A percentile compares a stretch with the other conserved stretches of the same genome.
Conservation (phyloP, 2,113 vertebrate genomes). For the Lepus timidus region DNA sequence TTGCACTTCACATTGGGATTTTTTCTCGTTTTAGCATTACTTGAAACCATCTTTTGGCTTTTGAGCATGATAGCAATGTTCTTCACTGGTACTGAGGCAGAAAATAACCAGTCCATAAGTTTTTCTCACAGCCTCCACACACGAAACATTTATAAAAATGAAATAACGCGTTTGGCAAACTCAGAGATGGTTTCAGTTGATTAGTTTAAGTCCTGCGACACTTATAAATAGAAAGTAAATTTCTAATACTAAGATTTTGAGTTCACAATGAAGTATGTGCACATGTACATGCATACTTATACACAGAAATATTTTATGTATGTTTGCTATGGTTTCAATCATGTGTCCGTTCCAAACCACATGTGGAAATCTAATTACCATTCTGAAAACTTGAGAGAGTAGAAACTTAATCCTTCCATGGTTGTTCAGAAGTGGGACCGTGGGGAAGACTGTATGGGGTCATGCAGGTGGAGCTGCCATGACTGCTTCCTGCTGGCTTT, state of each 20-base stretch:
- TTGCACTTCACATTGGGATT: neutral
- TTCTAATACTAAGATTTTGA: slow-evolving; percentile 8
- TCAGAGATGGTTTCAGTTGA: slow-evolving; percentile 49
- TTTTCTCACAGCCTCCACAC: slow-evolving; percentile 42
- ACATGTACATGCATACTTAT: fast-evolving
- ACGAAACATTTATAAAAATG: slow-evolving; percentile 70
- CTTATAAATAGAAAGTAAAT: slow-evolving; percentile 51
- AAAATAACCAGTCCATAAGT: slow-evolving; percentile 59
- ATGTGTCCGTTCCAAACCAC: too few species aligned
- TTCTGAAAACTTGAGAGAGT: too few species aligned
- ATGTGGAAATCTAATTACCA: too few species aligned
- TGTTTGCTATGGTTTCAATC: too few species aligned
- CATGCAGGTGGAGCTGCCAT: too few species aligned
- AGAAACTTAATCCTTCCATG: too few species aligned
- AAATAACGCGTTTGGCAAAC: slow-evolving; percentile 58
- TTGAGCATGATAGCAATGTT: slow-evolving; percentile 33
- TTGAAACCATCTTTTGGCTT: slow-evolving; percentile 63
- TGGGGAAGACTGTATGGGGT: too few species aligned
- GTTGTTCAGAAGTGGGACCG: too few species aligned
- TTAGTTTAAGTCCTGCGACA: neutral
- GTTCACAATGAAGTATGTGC: neutral
- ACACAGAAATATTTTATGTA: neutral
- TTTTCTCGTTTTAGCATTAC: slow-evolving; percentile 47
- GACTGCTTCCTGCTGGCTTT: too few species aligned
- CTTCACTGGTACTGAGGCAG: slow-evolving; percentile 63